Percentiles rank a stretch among this genome's conserved stretches.
Conservation (phyloP, 2,113 vertebrate species). For the Percopsis transmontana region DNA sequence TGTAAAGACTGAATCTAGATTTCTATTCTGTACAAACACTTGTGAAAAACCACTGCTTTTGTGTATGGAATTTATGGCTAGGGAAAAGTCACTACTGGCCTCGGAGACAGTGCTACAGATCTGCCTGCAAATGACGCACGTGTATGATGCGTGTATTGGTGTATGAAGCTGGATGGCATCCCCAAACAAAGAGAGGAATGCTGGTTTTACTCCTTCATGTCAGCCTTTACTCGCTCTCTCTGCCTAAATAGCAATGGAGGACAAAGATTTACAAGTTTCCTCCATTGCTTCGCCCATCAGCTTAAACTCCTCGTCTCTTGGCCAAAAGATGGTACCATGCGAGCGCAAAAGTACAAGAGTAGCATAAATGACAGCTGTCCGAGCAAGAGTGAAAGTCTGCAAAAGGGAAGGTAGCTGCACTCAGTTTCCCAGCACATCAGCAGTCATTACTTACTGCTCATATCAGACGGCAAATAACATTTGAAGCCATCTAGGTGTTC, state of each 20-base stretch:
- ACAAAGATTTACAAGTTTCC: constrained; percentile 46
- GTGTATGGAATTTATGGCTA: constrained; percentile 83
- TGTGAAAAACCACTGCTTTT: constrained; percentile 87
- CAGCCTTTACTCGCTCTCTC: constrained; percentile 55
- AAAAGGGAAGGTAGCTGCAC: constrained; percentile 61
- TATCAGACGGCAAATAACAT: constrained; percentile 22
- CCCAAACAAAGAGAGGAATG: constrained; percentile 70
- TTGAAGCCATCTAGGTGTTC: constrained; percentile 26
- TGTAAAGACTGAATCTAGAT: constrained; percentile 94
- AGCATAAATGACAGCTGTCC: constrained; percentile 37
- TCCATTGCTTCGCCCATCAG: constrained; percentile 42
- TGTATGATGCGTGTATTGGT: constrained; percentile 73
- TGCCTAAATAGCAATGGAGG: constrained; percentile 51
- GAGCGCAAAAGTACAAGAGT: constrained; percentile 51
- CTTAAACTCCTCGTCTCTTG: constrained; percentile 45
- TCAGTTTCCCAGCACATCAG: constrained; percentile 40
- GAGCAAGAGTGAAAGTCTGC: constrained; percentile 57
- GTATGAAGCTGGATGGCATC: constrained; percentile 57
- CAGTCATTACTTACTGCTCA: not conserved
- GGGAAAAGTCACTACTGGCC: constrained; percentile 88
- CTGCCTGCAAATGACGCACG: constrained; percentile 66
- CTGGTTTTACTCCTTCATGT: constrained; percentile 65
- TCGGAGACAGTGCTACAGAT: constrained; percentile 91
- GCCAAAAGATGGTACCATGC: constrained; percentile 28
- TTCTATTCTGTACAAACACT: constrained; percentile 93